phyloP scores from a whole-genome alignment of 2,888 invertebrate species.

The Odiellus spinosus region DNA sequence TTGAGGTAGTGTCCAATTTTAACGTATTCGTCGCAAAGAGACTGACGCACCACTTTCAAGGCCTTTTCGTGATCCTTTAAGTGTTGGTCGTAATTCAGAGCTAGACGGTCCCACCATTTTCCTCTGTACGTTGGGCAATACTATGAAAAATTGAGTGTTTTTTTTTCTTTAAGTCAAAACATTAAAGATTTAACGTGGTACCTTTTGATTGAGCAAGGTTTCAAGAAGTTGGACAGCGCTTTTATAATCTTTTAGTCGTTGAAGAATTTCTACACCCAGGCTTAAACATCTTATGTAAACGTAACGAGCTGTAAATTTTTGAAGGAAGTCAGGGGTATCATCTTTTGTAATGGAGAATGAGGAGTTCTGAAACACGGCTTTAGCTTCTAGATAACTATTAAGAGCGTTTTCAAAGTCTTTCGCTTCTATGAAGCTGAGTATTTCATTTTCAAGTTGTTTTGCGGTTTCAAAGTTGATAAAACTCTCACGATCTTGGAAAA shows the following conservation, averaged over 20 bases:
- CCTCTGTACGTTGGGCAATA: slow-evolving; percentile 27
- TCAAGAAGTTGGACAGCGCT: slow-evolving; percentile 39
- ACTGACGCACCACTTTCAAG: slow-evolving; percentile 26
- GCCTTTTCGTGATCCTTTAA: slow-evolving; percentile 31
- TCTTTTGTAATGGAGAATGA: slow-evolving; percentile 6
- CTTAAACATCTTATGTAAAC: slow-evolving; percentile 31
- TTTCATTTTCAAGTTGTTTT: slow-evolving; percentile 26
- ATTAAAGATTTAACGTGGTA: too few species aligned
- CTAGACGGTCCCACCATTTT: slow-evolving; percentile 41
- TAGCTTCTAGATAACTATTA: slow-evolving; percentile 20
- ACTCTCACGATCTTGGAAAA: slow-evolving; percentile 30
- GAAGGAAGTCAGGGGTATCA: slow-evolving; percentile 37
- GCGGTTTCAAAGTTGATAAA: slow-evolving; percentile 21
- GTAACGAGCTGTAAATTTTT: slow-evolving; percentile 41
- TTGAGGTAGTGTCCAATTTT: slow-evolving; percentile 31
- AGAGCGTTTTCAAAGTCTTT: slow-evolving; percentile 26
- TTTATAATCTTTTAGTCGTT: slow-evolving; percentile 32
- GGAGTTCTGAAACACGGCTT: background rate
- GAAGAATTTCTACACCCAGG: slow-evolving; percentile 34
- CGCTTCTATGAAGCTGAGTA: slow-evolving; percentile 25
- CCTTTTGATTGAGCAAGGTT: slow-evolving; percentile 36
- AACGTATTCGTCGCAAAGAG: slow-evolving; percentile 28
- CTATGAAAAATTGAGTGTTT: background rate
- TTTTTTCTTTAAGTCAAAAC: background rate
- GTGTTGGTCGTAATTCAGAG: slow-evolving; percentile 43